Conservation (phyloP, 2,113 vertebrate species). For the Lagopus leucura region DNA sequence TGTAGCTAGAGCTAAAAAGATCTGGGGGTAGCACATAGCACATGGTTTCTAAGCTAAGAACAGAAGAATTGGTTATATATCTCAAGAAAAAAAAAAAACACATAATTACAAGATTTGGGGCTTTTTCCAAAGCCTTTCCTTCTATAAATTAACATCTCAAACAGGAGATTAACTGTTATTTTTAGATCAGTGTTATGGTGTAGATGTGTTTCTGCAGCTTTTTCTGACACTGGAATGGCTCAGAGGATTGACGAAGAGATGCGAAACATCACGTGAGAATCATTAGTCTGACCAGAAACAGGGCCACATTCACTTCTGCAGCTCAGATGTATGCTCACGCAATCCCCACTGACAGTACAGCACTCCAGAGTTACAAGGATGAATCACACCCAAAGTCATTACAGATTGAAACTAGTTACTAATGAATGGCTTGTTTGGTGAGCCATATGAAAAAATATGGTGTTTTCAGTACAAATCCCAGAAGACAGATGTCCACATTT, state of each 20-base stretch:
- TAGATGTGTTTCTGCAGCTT: neutral
- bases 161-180: neutral
- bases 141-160: constrained; percentile 16
- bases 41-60: neutral
- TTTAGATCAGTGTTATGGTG: neutral
- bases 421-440: constrained; percentile 59
- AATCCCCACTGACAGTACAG: neutral
- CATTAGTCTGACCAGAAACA: neutral
- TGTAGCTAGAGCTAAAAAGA: constrained; percentile 22
- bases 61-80: neutral
- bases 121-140: constrained; percentile 26
- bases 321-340: neutral
- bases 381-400: neutral
- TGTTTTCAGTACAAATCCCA: constrained; percentile 63
- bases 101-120: neutral
- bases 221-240: neutral
- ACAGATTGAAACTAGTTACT: constrained; percentile 17
- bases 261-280: neutral
- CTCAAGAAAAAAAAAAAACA: neutral
- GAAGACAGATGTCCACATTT: constrained; percentile 68
- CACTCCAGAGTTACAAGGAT: neutral
- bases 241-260: neutral
- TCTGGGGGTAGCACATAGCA: constrained; percentile 7
- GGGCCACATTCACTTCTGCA: neutral
- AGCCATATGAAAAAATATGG: constrained; percentile 51